Base-by-base conservation (phyloP, 2,888 invertebrate genomes). In the Gari tellinella region DNA sequence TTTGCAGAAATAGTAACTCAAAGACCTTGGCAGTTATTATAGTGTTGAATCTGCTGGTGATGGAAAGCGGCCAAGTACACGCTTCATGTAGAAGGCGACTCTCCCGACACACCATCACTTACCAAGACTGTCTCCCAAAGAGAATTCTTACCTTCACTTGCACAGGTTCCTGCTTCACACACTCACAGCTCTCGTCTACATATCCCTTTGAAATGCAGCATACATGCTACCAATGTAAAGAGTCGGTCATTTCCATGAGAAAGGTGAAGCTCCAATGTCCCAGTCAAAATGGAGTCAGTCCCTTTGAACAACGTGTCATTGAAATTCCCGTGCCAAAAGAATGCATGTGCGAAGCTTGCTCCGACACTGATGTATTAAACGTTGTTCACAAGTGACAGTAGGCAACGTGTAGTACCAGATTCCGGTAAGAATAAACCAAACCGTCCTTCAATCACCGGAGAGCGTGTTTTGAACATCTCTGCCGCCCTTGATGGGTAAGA, bases 181-280 rank as follows among this genome's bases (percentile, higher is more conserved):
- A 55, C 38, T 55, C 72, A 7, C 60, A 61, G 4, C n/a, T 72
- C 7, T 57, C 66, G 1, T 19, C 51, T 10, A 52, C 41, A 25
- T 57, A 63, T 37, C 72, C 72, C 2, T 48, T 66, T 15, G 41
- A 57, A 12, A 58, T 72, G 19, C 53, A 57, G 8, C 66, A 43
- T 19, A 45, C 66, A 8, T 72, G 72, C 48, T 57, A 43, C n/a
- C 72, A 72, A 45, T 72, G 72, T 31, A 66, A 57, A 46, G 72
- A 72, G 46, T 43, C 62, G 2, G 52, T 53, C 3, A 26, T 66
- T 17, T 31, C 40, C 14, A 41, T 37, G 10, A 43, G 63, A 46
- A 49, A 40, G 21, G 57, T 72, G 2, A 52, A 56, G 23, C 25
- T 72, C 7, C 48, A 48, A 25, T 72, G 72, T 48, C 72, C 72